Conservation (phyloP, 2,113 vertebrate species). For the Cottus gobio region DNA sequence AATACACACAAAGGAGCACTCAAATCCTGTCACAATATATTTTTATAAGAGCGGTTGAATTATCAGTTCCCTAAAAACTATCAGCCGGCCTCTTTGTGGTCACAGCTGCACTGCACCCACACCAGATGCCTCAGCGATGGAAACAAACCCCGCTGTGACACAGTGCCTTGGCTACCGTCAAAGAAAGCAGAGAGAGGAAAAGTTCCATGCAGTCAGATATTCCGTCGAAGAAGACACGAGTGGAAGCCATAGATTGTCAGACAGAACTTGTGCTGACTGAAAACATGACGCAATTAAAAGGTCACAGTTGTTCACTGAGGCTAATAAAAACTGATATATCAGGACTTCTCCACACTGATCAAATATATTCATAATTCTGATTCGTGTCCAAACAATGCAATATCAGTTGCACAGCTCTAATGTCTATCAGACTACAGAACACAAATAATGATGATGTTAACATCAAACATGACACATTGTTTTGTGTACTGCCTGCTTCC, state of each 20-base stretch:
- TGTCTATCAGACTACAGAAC: background rate
- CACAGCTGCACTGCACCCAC: conserved; percentile 1
- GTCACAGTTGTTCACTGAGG: background rate
- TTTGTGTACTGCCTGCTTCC: background rate
- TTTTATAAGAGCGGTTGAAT: background rate
- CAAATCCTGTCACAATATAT: background rate
- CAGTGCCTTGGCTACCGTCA: background rate
- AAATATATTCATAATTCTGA: background rate
- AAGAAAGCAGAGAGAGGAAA: background rate
- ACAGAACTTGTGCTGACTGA: background rate
- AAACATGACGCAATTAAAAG: background rate
- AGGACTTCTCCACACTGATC: background rate
- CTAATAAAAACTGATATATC: background rate
- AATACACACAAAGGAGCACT: background rate
- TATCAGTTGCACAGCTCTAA: background rate
- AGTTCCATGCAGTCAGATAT: background rate
- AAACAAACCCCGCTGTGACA: conserved; percentile 5
- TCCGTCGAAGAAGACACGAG: background rate
- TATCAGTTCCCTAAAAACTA: conserved; percentile 4
- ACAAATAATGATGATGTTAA: background rate
- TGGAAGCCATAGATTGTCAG: background rate
- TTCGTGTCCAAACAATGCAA: too few species aligned
- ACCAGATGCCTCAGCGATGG: background rate
- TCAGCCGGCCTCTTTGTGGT: background rate
- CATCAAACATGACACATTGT: background rate